phyloP scores from a whole-genome alignment of 2,113 vertebrate species.

The Grallaria varia region DNA sequence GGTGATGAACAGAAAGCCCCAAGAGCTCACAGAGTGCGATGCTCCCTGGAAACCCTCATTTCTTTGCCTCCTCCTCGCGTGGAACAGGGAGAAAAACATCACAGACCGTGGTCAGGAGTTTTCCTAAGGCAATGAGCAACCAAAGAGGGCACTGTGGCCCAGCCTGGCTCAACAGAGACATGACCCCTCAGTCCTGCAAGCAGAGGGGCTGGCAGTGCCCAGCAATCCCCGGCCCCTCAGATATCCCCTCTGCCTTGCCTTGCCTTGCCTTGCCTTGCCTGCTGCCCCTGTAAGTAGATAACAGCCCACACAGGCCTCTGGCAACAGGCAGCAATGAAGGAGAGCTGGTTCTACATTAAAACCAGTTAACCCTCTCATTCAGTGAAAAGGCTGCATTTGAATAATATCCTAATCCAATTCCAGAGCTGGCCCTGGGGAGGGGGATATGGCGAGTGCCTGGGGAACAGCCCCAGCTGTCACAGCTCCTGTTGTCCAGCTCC shows the following conservation, averaged over 20 bases:
- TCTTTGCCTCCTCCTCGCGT: background rate
- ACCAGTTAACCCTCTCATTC: conserved; percentile 21
- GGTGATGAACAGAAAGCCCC: background rate
- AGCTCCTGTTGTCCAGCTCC: background rate
- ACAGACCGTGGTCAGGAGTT: accelerated
- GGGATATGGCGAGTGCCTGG: background rate
- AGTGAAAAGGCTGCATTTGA: conserved; percentile 14
- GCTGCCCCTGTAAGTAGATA: background rate
- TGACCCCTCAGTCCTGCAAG: background rate
- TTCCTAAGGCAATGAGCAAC: accelerated
- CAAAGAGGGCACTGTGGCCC: accelerated
- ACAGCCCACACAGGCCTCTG: conserved; percentile 14
- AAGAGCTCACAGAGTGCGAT: background rate
- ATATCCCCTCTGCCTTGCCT: background rate
- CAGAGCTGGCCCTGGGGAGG: background rate
- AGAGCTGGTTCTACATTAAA: conserved; percentile 20
- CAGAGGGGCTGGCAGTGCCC: background rate
- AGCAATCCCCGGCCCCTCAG: background rate
- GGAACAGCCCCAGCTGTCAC: background rate
- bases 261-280: background rate
- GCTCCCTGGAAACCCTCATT: background rate
- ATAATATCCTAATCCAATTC: conserved; percentile 55
- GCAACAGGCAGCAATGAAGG: conserved; percentile 29
- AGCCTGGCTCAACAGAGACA: background rate
- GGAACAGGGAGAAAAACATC: background rate